Evolutionary conservation across 2,888 invertebrate species (phyloP).

Genomic region (Ligdia adustata): DNA sequence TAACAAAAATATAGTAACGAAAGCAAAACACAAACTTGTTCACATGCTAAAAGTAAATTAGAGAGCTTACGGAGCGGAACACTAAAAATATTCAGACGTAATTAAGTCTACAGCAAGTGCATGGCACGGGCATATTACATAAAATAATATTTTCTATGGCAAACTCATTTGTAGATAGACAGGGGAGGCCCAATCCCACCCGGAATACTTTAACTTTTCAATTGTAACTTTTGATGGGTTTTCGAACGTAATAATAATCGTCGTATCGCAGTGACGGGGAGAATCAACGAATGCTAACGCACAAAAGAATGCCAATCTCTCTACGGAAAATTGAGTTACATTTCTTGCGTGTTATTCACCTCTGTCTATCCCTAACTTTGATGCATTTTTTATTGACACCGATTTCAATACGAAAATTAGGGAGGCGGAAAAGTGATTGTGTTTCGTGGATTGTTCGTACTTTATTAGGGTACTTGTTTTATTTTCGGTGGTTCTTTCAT

Average conservation of each 20-base stretch:
- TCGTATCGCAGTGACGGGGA: conserved; percentile 74
- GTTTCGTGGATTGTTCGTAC: conserved; percentile 34
- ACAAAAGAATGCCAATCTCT: conserved; percentile 82
- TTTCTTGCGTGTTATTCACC: conserved; percentile 67
- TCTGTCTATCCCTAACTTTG: conserved; percentile 50
- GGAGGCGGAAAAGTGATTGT: conserved; percentile 36
- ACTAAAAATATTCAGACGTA: conserved; percentile 48
- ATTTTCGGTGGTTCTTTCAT: conserved; percentile 5
- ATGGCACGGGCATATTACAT: conserved; percentile 59
- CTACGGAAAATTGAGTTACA: conserved; percentile 79
- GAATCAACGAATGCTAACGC: conserved; percentile 66
- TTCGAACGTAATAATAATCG: conserved; percentile 84
- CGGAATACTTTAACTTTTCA: conserved; percentile 84
- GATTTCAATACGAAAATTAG: conserved; percentile 44
- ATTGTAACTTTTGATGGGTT: conserved; percentile 84
- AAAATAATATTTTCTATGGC: conserved; percentile 77
- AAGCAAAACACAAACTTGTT: conserved; percentile 10
- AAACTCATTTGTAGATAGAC: conserved; percentile 78
- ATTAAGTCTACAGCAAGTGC: conserved; percentile 51
- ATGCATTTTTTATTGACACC: conserved; percentile 59
- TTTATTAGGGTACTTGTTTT: conserved; percentile 22
- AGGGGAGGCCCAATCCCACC: conserved; percentile 72
- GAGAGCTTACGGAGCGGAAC: conserved; percentile 43
- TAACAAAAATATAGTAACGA: too few species aligned
- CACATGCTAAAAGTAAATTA: conserved; percentile 35